Base-by-base conservation (phyloP, 2,113 vertebrate species). In the Notothenia coriiceps region DNA sequence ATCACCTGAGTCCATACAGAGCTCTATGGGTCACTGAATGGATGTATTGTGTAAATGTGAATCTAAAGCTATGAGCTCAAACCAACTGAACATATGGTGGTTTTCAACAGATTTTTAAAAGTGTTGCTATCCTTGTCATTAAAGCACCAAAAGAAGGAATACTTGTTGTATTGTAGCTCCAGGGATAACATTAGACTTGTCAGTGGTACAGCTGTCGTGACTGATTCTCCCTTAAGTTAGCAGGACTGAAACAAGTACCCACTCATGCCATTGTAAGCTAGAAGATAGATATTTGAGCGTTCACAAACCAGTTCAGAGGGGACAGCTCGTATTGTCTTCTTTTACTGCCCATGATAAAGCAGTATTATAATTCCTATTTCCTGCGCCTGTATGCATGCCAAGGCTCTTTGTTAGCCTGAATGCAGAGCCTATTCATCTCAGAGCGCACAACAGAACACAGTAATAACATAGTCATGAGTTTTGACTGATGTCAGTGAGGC, bases 381-480 rank as follows among this genome's bases (percentile, higher is more conserved):
- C 90, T 90, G 84, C 86, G 86, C 75, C 87, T 88, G 79, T 86
- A 85, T 86, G 83, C 88, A 88, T 85, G 84, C 89, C 90, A 90
- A 87, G 77, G 82, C 84, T 91, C 86, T 92, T 92, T 90, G 90
- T 91, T 91, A 77, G 67, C 5, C 83, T 88, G 82, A 86, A 89
- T 80, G 88, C 81, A 46, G 83, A 85, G 84, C 75, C 87, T 77
- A 90, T 92, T 93, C 88, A 89, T 91, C 85, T 90, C 80, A 8
- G 79, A 72, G 85, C 52, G 46, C 87, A 90, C 83, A 85, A 86
- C 86, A 89, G 79, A 86, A 77, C 83, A 79, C 86, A 88, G 83
- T 89, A 91, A 89, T 91, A 89, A 92, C 85, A 91, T 79, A 92
- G 89, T 85, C 88, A 61, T 80, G 86, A 91, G 88, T 90, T 92